Evolutionary conservation across 2,888 invertebrate genomes (phyloP).

Genomic region (Phaonia tiefii): DNA sequence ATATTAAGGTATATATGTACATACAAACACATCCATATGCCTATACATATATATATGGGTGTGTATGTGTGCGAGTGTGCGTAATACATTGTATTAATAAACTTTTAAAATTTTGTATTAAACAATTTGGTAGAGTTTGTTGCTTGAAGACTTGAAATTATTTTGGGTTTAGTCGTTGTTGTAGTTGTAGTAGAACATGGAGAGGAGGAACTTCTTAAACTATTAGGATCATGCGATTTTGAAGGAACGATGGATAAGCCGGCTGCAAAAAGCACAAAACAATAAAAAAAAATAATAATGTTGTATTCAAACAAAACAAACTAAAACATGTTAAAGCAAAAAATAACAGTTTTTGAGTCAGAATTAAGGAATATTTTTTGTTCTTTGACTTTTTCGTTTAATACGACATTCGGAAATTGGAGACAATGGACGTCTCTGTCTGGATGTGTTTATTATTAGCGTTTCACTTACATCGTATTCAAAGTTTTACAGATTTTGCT

Average conservation of each 20-base stretch:
- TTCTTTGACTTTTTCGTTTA: slow-evolving; percentile 35
- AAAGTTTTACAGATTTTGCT: slow-evolving; percentile 80
- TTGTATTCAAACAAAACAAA: slow-evolving; percentile 67
- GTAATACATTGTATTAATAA: slow-evolving; percentile 3
- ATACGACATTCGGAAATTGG: slow-evolving; percentile 48
- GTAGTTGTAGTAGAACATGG: slow-evolving; percentile 41
- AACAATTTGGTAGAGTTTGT: slow-evolving; percentile 63
- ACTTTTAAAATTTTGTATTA: slow-evolving; percentile 62
- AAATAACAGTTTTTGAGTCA: slow-evolving; percentile 65
- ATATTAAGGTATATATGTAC: too few species aligned
- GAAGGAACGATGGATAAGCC: slow-evolving; percentile 80
- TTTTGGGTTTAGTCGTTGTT: slow-evolving; percentile 55
- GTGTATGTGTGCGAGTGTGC: neutral
- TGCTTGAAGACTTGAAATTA: slow-evolving; percentile 59
- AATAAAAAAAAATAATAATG: slow-evolving; percentile 45
- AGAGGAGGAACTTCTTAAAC: slow-evolving; percentile 68
- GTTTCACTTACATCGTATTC: slow-evolving; percentile 76
- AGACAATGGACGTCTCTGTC: slow-evolving; percentile 18
- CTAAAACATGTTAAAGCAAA: slow-evolving; percentile 73
- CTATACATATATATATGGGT: neutral
- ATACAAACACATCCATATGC: slow-evolving; percentile 12
- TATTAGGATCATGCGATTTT: slow-evolving; percentile 90
- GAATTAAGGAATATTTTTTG: slow-evolving; percentile 49
- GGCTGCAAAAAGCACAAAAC: slow-evolving; percentile 62
- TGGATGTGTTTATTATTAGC: slow-evolving; percentile 66